Evolutionary conservation across 2,888 invertebrate genomes (phyloP), one percentile per base, ranked within the genome.

Genomic region (Tholera decimalis): DNA sequence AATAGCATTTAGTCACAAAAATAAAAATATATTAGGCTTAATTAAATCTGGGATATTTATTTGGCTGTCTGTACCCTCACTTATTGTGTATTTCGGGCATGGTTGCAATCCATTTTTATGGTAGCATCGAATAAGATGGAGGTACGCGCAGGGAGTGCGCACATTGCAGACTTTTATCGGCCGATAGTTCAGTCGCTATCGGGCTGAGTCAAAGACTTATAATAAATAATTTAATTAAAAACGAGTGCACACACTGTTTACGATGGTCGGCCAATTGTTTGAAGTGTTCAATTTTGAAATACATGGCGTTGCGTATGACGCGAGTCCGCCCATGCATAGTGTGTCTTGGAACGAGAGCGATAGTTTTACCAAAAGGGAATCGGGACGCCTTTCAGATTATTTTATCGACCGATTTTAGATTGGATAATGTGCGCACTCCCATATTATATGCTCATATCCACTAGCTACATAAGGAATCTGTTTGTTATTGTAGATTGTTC

Each of bases 381-480:
- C 75, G 64, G 64, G 57, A 70, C 73, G 59, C 64, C 57, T 60
- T 64, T 74, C 54, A 64, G 60, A 75, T 75, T 75, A 55, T 73
- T 74, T 74, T 74, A 74, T 74, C 73, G 73, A 74, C 73, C 73
- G 73, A 74, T 75, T 74, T 57, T 70, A 75, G 47, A 49, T 74
- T 73, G 75, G 70, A 70, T 74, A 75, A 70, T 64, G 73, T 74
- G 75, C 73, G 73, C 73, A 74, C 73, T 74, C 73, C 73, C 73
- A 75, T 72, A 44, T 57, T 70, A 53, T 41, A 57, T 70, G 59
- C 60, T 64, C 46, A 57, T 62, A 75, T 74, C 53, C 54, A 54
- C 39, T 60, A 57, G 20, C 49, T 33, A 57, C 60, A 26, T 26
- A 43, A 46, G 18, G n/a, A 59, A 53, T 43, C 44, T 43, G 57